These are phyloP conservation scores for Psilopsiagon aurifrons DNA, from an alignment of 2,113 vertebrate species.

Conservation along the genomic window DNA sequence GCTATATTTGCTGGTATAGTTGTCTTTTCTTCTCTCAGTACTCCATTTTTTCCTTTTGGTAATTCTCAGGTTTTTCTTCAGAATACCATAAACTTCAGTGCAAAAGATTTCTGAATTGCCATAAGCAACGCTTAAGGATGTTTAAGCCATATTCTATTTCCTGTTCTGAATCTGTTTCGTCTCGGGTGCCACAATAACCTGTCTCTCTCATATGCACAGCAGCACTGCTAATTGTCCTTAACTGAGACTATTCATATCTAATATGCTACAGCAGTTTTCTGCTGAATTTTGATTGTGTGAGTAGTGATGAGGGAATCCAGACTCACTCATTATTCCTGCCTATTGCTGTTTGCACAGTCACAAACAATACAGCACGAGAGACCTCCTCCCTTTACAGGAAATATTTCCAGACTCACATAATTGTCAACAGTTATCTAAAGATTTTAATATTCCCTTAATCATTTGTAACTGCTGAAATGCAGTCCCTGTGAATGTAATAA, in stretches of 20 bases:
- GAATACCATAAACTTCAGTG: slow-evolving; percentile 3
- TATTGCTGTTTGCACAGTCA: slow-evolving; percentile 11
- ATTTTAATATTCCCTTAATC: slow-evolving; percentile 50
- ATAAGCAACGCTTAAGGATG: slow-evolving; percentile 18
- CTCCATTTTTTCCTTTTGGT: not conserved
- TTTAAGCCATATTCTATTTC: slow-evolving; percentile 21
- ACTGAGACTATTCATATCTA: slow-evolving; percentile 17
- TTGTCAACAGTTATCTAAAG: not conserved
- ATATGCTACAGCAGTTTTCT: not conserved
- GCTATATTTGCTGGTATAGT: not conserved
- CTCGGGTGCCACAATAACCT: slow-evolving; percentile 29
- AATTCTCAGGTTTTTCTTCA: not conserved
- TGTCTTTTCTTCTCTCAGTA: not conserved
- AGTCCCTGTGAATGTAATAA: not conserved
- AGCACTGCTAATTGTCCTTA: slow-evolving; percentile 44
- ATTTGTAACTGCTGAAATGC: not conserved
- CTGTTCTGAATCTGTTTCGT: not conserved
- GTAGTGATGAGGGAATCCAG: not conserved
- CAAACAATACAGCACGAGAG: not conserved
- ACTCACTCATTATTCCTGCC: not conserved
- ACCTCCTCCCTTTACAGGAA: slow-evolving; percentile 30
- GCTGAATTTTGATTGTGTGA: not conserved
- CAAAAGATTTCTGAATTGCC: not conserved
- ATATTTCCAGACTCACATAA: slow-evolving; percentile 8
- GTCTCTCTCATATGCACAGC: slow-evolving; percentile 5